Evolutionary conservation across 1,140 invertebrate species (phyloP).

Genomic region (Apis mellifera): Amel_HAv3.1 CM009932.2:3557501-3558000

Average conservation of each 20-base stretch:
- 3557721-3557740: slow-evolving; percentile 5
- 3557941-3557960: slow-evolving; percentile 33
- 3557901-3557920: slow-evolving; percentile 35
- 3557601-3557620: neutral
- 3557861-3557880: slow-evolving; percentile 9
- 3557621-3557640: neutral
- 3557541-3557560: no score
- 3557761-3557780: neutral
- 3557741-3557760: slow-evolving; percentile 24
- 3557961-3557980: slow-evolving; percentile 24
- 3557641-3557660: neutral
- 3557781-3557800: neutral
- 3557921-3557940: neutral
- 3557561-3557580: neutral
- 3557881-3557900: slow-evolving; percentile 49
- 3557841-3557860: slow-evolving; percentile 9
- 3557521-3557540: no score
- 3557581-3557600: neutral
- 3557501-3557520: no score
- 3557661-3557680: slow-evolving; percentile 4
- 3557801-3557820: neutral
- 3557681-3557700: neutral
- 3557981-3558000: slow-evolving; percentile 39
- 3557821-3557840: slow-evolving; percentile 22
- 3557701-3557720: neutral